Conservation (phyloP, 1,140 invertebrate species). For the Belonocnema kinseyi region DNA sequence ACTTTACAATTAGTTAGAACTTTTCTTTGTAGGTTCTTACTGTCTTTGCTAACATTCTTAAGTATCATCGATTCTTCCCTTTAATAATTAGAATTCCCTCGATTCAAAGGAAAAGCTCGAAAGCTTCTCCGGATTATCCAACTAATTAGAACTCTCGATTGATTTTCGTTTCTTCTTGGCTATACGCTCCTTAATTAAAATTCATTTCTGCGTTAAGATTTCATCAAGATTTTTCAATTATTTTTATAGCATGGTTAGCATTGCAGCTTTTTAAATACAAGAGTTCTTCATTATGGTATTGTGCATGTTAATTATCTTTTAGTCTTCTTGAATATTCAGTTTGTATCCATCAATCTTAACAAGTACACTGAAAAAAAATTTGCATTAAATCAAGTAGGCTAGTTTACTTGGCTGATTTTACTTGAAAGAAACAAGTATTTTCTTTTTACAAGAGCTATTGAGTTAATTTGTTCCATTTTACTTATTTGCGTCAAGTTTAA, state of each 20-base stretch:
- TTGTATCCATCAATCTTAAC: neutral
- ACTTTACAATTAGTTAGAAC: constrained; percentile 60
- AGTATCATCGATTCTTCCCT: constrained; percentile 45
- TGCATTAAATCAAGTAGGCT: too few relatives aligned
- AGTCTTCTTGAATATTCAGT: neutral
- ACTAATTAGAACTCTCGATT: constrained; percentile 58
- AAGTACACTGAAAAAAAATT: too few relatives aligned
- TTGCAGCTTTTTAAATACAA: neutral
- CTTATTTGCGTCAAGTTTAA: too few relatives aligned
- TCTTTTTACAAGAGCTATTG: too few relatives aligned
- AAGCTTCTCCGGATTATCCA: constrained; percentile 43
- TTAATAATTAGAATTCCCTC: constrained; percentile 49
- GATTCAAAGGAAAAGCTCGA: constrained; percentile 24
- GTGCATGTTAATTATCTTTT: neutral
- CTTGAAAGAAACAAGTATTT: too few relatives aligned
- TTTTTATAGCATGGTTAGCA: neutral
- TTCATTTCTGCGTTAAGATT: constrained; percentile 42
- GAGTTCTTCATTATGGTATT: neutral
- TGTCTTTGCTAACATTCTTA: constrained; percentile 36
- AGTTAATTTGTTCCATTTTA: too few relatives aligned
- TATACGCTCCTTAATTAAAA: constrained; percentile 58
- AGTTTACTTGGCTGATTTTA: too few relatives aligned
- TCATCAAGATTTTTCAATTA: neutral
- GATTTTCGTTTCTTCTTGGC: constrained; percentile 53
- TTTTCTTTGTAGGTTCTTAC: constrained; percentile 40